Percentiles rank a stretch among this genome's conserved stretches.
Conservation (phyloP, 1,140 invertebrate genomes). For the Pygmarrhopalites habei region DNA sequence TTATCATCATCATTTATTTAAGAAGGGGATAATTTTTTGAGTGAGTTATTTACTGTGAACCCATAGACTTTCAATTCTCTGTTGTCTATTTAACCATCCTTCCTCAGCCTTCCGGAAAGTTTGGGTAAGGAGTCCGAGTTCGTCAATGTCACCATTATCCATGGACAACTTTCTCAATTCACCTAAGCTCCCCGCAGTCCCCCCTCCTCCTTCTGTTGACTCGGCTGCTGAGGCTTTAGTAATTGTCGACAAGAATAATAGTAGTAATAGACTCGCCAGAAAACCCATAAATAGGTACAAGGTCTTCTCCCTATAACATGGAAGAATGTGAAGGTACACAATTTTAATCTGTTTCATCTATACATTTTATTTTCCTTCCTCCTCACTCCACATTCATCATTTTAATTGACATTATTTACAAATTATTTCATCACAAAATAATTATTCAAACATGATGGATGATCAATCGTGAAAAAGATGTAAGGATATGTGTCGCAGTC, state of each 20-base stretch:
- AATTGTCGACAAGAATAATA: background rate
- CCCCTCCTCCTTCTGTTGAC: background rate
- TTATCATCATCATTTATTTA: background rate
- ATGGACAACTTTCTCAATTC: no score
- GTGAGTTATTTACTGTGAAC: constrained; percentile 26
- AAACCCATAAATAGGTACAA: background rate
- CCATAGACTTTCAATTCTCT: constrained; percentile 27
- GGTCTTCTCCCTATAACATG: no score
- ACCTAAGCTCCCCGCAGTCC: background rate
- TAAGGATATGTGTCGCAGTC: no score
- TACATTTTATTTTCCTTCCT: no score
- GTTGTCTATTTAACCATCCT: constrained; percentile 19
- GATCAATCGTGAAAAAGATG: no score
- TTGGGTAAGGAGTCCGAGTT: constrained; percentile 2
- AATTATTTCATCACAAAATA: no score
- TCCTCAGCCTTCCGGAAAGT: constrained; percentile 27
- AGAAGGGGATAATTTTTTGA: background rate
- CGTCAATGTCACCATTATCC: background rate
- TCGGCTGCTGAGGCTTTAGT: background rate
- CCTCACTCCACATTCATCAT: no score
- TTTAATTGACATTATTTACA: no score
- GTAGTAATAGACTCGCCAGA: background rate
- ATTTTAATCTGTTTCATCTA: no score
- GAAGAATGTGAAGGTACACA: no score
- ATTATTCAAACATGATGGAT: no score